These are phyloP conservation scores for Calliscelio sp. DNA, from an alignment of 2,888 invertebrate species.

Conservation along the genomic window DNA sequence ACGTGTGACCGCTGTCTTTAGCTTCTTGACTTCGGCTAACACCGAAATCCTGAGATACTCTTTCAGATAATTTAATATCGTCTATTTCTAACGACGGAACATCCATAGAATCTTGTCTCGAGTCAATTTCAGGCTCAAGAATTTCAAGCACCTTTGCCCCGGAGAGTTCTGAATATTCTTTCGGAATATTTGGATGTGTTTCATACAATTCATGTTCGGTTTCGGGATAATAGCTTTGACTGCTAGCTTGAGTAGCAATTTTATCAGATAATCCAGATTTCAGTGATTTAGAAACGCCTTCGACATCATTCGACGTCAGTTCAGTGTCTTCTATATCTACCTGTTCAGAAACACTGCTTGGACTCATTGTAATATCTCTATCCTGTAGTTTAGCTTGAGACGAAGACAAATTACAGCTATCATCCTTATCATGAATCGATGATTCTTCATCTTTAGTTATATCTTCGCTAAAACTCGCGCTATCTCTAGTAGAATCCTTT, in stretches of 20 bases:
- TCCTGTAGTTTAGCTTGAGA: conserved; percentile 78
- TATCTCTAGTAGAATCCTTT: conserved; percentile 78
- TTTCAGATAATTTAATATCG: conserved; percentile 78
- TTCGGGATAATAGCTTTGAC: conserved; percentile 66
- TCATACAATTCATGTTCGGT: conserved; percentile 52
- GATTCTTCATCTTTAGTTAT: conserved; percentile 83
- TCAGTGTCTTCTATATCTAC: conserved; percentile 82
- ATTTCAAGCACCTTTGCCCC: conserved; percentile 81
- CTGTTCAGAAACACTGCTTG: conserved; percentile 83
- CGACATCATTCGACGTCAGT: conserved; percentile 75
- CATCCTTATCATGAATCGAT: conserved; percentile 79
- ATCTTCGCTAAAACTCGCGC: conserved; percentile 82
- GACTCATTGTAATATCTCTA: conserved; percentile 82
- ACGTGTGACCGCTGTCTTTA: conserved; percentile 74
- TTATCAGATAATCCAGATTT: conserved; percentile 62
- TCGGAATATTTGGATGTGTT: conserved; percentile 30
- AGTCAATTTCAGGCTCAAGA: conserved; percentile 79
- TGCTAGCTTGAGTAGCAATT: conserved; percentile 58
- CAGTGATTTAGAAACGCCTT: conserved; percentile 71
- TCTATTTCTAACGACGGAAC: conserved; percentile 82
- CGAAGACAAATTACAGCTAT: conserved; percentile 79
- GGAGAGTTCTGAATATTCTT: conserved; percentile 77
- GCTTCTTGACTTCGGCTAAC: conserved; percentile 68
- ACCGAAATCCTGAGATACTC: conserved; percentile 75
- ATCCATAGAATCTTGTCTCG: conserved; percentile 82